phyloP scores from a whole-genome alignment of 1,140 invertebrate species.

The Doryteuthis pealeii region DNA sequence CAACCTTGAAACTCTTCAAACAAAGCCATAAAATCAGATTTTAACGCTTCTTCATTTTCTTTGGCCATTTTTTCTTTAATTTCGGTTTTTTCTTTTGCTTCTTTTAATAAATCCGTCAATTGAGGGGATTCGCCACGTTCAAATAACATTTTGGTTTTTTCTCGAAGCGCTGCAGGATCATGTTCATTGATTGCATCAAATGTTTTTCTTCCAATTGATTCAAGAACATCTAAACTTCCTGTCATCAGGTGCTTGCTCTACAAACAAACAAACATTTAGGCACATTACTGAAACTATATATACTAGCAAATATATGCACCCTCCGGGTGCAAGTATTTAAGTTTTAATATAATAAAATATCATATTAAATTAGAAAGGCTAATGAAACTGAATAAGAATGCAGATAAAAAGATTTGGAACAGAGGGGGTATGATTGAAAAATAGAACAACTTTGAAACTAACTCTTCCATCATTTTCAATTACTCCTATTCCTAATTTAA shows the following conservation, averaged over 20 bases:
- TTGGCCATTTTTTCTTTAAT: slow-evolving; percentile 66
- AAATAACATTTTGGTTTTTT: slow-evolving; percentile 73
- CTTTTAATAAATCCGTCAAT: slow-evolving; percentile 72
- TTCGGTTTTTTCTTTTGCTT: slow-evolving; percentile 81
- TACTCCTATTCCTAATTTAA: too few species aligned
- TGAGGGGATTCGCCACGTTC: slow-evolving; percentile 63
- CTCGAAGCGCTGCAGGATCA: slow-evolving; percentile 77
- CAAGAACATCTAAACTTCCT: slow-evolving; percentile 83
- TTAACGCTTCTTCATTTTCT: slow-evolving; percentile 63
- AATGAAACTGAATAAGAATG: too few species aligned
- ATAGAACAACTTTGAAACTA: too few species aligned
- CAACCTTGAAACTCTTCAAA: slow-evolving; percentile 87
- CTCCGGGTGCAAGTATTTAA: too few species aligned
- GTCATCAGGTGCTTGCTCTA: slow-evolving; percentile 76
- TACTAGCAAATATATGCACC: too few species aligned
- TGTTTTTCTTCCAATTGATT: slow-evolving; percentile 89
- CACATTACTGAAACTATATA: slow-evolving; percentile 12
- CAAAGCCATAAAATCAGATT: slow-evolving; percentile 76
- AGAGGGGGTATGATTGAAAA: too few species aligned
- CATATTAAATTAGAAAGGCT: too few species aligned
- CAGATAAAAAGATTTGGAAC: too few species aligned
- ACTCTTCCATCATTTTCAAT: too few species aligned
- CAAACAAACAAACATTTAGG: slow-evolving; percentile 18
- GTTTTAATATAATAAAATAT: too few species aligned
- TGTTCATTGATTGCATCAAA: slow-evolving; percentile 89